Percentiles rank a stretch among this genome's conserved stretches.
phyloP scores from a whole-genome alignment of 2,113 vertebrate genomes.

The Macrotus californicus region DNA sequence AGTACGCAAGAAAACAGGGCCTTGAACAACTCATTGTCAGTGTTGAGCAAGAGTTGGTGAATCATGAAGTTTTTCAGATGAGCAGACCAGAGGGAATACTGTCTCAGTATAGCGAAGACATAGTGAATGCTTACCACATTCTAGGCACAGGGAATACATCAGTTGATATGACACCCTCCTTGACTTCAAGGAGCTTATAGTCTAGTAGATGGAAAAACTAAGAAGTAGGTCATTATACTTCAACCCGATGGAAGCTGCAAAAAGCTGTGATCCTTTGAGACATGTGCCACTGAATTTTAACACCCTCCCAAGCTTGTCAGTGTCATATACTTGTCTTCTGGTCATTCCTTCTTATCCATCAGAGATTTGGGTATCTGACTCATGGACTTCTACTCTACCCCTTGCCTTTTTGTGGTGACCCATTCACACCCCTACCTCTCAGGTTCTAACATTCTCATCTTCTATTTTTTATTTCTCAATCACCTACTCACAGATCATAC shows the following conservation, averaged over 20 bases:
- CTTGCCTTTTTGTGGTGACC: neutral
- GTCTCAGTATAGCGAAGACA: neutral
- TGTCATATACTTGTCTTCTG: neutral
- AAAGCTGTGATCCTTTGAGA: neutral
- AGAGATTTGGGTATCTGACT: neutral
- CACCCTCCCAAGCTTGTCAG: fast-evolving
- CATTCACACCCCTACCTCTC: neutral
- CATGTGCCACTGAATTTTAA: neutral
- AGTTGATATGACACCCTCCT: no score
- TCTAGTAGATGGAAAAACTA: neutral
- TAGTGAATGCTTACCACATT: neutral
- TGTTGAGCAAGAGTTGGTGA: neutral
- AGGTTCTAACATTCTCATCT: neutral
- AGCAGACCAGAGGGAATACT: neutral
- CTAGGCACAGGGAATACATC: no score
- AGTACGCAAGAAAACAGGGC: neutral
- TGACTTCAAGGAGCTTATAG: neutral
- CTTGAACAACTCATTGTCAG: neutral
- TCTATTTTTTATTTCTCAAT: neutral
- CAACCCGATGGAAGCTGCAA: neutral
- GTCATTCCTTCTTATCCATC: neutral
- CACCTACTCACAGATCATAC: neutral
- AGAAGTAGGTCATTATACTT: neutral
- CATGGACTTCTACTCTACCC: neutral
- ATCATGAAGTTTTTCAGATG: neutral